phyloP scores from a whole-genome alignment of 2,888 invertebrate species.

The Cephus nigrinus region DNA sequence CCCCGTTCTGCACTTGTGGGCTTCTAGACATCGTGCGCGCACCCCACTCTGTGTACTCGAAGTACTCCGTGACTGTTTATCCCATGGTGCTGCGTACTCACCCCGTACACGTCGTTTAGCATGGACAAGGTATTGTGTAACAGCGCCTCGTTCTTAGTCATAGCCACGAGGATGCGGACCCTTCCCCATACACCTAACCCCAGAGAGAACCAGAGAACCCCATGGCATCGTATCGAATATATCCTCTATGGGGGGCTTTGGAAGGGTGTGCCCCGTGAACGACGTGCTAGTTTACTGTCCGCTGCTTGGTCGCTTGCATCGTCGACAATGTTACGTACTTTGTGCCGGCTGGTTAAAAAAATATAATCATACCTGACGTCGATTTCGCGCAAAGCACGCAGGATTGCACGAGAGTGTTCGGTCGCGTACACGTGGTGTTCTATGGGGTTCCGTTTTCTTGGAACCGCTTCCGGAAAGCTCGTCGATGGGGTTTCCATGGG shows the following conservation, averaged over 20 bases:
- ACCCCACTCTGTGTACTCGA: background rate
- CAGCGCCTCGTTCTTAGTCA: constrained; percentile 51
- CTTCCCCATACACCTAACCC: background rate
- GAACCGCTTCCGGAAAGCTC: background rate
- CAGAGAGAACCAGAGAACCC: constrained; percentile 40
- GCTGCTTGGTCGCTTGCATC: constrained; percentile 23
- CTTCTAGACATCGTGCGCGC: background rate
- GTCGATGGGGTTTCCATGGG: background rate
- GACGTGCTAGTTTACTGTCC: constrained; percentile 22
- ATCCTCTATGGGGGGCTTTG: constrained; percentile 33
- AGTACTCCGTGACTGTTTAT: background rate
- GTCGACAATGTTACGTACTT: background rate
- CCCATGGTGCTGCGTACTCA: background rate
- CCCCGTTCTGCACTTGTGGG: background rate
- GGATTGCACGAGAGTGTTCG: background rate
- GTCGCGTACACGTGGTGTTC: background rate
- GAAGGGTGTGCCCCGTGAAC: constrained; percentile 23
- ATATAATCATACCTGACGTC: background rate
- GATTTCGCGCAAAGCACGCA: background rate
- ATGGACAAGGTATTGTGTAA: constrained; percentile 36
- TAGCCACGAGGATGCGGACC: constrained; percentile 19
- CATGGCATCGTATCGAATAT: constrained; percentile 49
- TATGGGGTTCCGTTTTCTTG: background rate
- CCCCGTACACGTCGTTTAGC: constrained; percentile 22
- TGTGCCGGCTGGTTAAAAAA: background rate